phyloP scores from a whole-genome alignment of 2,113 vertebrate genomes.

The Sceloporus tristichus region DNA sequence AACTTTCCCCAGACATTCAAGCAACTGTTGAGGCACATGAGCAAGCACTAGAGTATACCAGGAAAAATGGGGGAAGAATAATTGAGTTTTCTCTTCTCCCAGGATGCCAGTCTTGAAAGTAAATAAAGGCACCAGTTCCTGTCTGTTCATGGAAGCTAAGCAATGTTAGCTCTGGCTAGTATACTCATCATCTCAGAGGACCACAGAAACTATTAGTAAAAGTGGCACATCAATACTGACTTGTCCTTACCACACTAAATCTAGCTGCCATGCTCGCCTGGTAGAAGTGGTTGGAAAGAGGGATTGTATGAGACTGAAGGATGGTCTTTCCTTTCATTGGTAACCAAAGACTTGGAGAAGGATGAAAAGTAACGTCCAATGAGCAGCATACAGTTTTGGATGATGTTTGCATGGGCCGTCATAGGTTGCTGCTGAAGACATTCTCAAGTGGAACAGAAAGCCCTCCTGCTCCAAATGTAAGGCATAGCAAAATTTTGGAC shows the following conservation, averaged over 20 bases:
- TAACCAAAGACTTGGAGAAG: neutral
- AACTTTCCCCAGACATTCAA: neutral
- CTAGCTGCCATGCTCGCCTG: neutral
- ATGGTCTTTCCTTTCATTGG: neutral
- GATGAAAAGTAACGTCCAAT: neutral
- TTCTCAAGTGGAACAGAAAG: neutral
- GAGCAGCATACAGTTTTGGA: neutral
- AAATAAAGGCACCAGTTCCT: neutral
- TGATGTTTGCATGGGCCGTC: neutral
- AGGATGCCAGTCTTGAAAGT: neutral
- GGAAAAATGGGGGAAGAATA: neutral
- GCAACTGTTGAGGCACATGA: neutral
- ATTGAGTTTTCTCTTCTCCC: neutral
- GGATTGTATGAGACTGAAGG: neutral
- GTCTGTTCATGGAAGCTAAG: no score
- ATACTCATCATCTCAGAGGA: no score
- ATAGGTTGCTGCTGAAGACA: neutral
- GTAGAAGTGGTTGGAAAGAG: neutral
- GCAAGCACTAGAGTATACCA: neutral
- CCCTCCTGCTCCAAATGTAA: neutral
- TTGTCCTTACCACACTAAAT: neutral
- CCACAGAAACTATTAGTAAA: neutral
- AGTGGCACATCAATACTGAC: neutral
- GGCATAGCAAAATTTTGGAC: neutral
- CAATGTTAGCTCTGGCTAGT: no score